Evolutionary conservation across 2,113 vertebrate species (phyloP), one percentile per base, ranked within the genome.

Genomic region (Nesogale talazaci): DNA sequence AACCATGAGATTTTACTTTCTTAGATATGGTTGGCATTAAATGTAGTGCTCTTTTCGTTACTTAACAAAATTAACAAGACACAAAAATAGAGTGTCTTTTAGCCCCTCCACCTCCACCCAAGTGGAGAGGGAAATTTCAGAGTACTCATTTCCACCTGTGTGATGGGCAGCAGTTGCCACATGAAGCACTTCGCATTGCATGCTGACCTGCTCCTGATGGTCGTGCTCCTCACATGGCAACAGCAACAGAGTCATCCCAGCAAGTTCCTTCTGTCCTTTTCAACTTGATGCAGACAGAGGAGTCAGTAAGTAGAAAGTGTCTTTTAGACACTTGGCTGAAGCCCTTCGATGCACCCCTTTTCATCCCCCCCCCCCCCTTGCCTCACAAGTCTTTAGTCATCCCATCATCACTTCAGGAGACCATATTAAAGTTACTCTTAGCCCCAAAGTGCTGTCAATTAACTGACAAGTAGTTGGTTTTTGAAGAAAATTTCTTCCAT

Each of bases 11-110:
- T 87, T 91, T 72, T 80, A 84, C n/a, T 78, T 85, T 84, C 42
- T 88, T 88, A 25, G 91, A 89, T 92, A 70, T 90, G 83, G 22
- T 89, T 89, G 34, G 11, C 80, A 86, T 94, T 93, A 93, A 83
- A 86, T 86, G 61, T 74, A 92, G n/a, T 77, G 46, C 14, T 52
- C 14, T 61, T 94, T 88, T 93, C 29, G 57, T 81, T 96, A 59
- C 76, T 72, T 92, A 88, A 89, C 40, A 83, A 74, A 95, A 83
- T 83, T 92, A 70, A 88, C 52, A 74, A n/a, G 29, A 83, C 77
- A 85, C 88, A 81, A 87, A 90, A 79, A 59, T 83, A 59, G 92
- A 90, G 52, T 93, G 8, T 63, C 12, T 83, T 89, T 92, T 78
- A 83, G 15, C 25, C 65, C 11, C 31, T 57, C 56, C 23, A 3